Evolutionary conservation across 2,113 vertebrate genomes (phyloP).

Genomic region (Cricetomys ansorgei): DNA sequence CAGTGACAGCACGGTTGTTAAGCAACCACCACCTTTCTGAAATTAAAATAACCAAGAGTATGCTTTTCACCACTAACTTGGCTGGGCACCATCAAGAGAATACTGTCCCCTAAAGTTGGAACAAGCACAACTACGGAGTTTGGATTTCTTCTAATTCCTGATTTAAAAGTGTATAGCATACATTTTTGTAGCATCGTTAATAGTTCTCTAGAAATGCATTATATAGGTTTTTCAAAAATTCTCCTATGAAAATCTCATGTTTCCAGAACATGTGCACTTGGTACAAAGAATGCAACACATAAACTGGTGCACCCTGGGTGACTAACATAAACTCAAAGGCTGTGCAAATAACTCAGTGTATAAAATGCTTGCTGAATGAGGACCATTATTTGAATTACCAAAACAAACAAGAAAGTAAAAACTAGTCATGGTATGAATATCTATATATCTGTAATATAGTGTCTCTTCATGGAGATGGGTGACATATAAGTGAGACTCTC

Average conservation of each 20-base stretch:
- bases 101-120: neutral
- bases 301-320: neutral
- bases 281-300: neutral
- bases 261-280: neutral
- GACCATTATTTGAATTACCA: neutral
- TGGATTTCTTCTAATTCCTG: neutral
- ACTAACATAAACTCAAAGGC: neutral
- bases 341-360: neutral
- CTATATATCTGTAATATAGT: neutral
- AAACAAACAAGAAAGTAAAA: neutral
- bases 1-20: neutral
- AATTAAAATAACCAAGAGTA: constrained; percentile 32
- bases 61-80: neutral
- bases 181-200: neutral
- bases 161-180: neutral
- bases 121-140: neutral
- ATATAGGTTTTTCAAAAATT: neutral
- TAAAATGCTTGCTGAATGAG: neutral
- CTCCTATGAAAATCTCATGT: neutral
- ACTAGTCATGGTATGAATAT: neutral
- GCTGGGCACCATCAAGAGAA: neutral
- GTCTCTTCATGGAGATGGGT: neutral
- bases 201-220: neutral
- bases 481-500: neutral
- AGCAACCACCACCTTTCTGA: constrained; percentile 7